These are phyloP conservation scores for Pseudeuparius sepicola DNA, from an alignment of 2,888 invertebrate species.

Conservation along the genomic window DNA sequence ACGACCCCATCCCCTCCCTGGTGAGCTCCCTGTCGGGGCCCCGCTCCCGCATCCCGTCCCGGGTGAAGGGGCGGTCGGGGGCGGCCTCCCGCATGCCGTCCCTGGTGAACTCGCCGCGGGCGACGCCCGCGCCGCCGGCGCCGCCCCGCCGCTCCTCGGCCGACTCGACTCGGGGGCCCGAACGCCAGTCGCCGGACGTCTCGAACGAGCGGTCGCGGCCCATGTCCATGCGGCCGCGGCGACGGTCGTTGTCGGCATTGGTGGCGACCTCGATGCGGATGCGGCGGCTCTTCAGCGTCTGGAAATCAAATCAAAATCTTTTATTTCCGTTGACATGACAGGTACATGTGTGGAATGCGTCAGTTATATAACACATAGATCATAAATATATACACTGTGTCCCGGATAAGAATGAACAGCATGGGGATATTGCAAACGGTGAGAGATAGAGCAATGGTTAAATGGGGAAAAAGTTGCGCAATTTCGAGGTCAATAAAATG, in stretches of 20 bases:
- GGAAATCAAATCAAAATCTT: slow-evolving; percentile 22
- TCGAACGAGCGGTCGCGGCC: slow-evolving; percentile 46
- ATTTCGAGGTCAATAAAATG: too few species aligned
- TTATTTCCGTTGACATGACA: too few species aligned
- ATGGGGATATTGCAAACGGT: too few species aligned
- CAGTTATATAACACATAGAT: too few species aligned
- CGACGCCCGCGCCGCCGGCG: slow-evolving; percentile 32
- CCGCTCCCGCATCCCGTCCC: too few species aligned
- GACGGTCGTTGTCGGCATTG: slow-evolving; percentile 59
- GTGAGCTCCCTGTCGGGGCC: slow-evolving; percentile 34
- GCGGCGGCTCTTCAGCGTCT: slow-evolving; percentile 65
- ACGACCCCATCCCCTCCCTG: slow-evolving; percentile 30
- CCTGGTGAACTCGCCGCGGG: slow-evolving; percentile 28
- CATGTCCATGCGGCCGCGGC: slow-evolving; percentile 46
- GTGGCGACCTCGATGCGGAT: slow-evolving; percentile 74
- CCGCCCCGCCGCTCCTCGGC: slow-evolving; percentile 28
- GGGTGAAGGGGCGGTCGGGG: neutral
- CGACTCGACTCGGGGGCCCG: slow-evolving; percentile 46
- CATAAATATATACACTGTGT: too few species aligned
- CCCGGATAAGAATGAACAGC: too few species aligned
- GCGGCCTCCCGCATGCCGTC: slow-evolving; percentile 27
- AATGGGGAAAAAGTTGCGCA: too few species aligned
- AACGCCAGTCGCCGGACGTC: slow-evolving; percentile 70
- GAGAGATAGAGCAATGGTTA: too few species aligned
- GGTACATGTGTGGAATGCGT: too few species aligned